phyloP scores from a whole-genome alignment of 1,140 invertebrate species.

The Epicauta chinensis region DNA sequence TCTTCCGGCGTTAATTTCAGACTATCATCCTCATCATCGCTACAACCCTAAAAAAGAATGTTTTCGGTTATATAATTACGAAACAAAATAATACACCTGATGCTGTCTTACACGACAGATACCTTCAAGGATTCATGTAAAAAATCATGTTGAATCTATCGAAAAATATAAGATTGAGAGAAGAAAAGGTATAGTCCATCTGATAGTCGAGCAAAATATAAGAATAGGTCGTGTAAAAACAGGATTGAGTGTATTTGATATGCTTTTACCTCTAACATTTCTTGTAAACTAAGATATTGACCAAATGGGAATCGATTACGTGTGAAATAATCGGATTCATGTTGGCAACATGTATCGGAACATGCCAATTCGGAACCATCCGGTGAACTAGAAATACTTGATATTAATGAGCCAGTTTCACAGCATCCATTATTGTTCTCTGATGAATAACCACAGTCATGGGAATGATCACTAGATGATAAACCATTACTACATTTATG shows the following conservation, averaged over 20 bases:
- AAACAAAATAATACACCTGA: too few relatives aligned
- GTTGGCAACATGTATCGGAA: constrained; percentile 75
- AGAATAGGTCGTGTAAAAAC: too few relatives aligned
- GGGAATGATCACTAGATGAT: constrained; percentile 61
- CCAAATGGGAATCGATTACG: constrained; percentile 39
- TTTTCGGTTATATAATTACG: too few relatives aligned
- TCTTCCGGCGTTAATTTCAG: constrained; percentile 84
- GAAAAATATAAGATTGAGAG: too few relatives aligned
- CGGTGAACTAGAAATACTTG: constrained; percentile 67
- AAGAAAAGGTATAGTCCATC: too few relatives aligned
- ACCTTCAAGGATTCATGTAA: background rate
- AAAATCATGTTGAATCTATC: background rate
- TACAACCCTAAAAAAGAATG: constrained; percentile 46
- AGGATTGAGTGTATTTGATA: too few relatives aligned
- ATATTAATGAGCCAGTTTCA: constrained; percentile 55
- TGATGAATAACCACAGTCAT: constrained; percentile 79
- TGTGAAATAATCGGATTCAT: constrained; percentile 51
- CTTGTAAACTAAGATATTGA: constrained; percentile 53
- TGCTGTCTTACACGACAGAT: background rate
- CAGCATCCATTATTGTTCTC: constrained; percentile 66
- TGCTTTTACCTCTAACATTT: constrained; percentile 68
- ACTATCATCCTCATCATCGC: constrained; percentile 66
- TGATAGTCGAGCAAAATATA: too few relatives aligned
- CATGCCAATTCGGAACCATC: constrained; percentile 81
- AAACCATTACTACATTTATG: constrained; percentile 46